Evolutionary conservation across 2,888 invertebrate species (phyloP), one percentile per base, ranked within the genome.

Genomic region (Glaucopsyche alexis): DNA sequence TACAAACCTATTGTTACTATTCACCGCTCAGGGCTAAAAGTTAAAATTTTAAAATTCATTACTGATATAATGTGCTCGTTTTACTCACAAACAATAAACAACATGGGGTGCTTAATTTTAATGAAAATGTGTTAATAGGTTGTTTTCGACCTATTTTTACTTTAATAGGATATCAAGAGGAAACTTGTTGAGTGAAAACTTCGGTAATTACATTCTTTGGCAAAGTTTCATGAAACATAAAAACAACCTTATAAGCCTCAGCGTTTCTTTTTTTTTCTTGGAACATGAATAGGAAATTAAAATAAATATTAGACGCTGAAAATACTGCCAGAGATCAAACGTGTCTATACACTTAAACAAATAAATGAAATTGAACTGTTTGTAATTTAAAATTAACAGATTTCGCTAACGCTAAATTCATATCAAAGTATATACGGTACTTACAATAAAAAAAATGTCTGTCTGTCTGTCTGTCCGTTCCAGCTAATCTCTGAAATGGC

Each of bases 1-100:
- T 11, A 67, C 49, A 13, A 49, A 69, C 14, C 69, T 69, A 69
- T 69, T 69, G 69, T 69, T 69, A 47, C 29, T 69, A 69, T 69
- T 69, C 69, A 47, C 47, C 47, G 47, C 49, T 69, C 69, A 29
- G 69, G 66, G 69, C 69, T 47, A 69, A 47, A 69, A 69, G 47
- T 69, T 69, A 29, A 47, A 49, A 69, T 47, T 69, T 67, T 45
- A 67, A 67, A 67, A 67, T 67, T 67, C 49, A 69, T 69, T 47
- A 49, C 3, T 66, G 4, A 29, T 29, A 29, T 29, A 29, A 66
- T 66, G 16, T 42, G 16, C 16, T 66, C 14, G 7, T n/a, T 65
- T n/a, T 55, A 47, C 11, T 47, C 14, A 38, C 60, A 60, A 60
- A 60, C 29, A 60, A 55, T 19, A 55, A 55, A 60, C 60, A 55